Conservation (phyloP, 1,140 invertebrate species). For the Cryptotermes secundus region DNA sequence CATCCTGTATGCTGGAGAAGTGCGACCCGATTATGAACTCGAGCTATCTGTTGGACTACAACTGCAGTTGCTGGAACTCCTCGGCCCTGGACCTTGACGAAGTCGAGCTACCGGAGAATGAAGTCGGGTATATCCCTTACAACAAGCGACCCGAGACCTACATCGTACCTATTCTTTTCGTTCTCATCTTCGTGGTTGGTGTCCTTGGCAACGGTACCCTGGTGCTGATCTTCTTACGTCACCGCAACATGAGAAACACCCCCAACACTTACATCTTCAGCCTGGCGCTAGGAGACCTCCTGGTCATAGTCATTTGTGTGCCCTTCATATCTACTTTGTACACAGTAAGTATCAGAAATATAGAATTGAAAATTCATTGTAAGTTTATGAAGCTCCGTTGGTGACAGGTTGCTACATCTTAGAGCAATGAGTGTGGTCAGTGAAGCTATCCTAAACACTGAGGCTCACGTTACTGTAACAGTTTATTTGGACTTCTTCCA, state of each 20-base stretch:
- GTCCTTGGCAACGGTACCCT: slow-evolving; percentile 87
- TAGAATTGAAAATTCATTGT: no score
- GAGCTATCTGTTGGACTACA: neutral
- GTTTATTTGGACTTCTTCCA: no score
- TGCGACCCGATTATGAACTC: neutral
- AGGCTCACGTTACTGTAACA: no score
- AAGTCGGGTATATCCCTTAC: slow-evolving; percentile 65
- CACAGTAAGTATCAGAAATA: slow-evolving; percentile 53
- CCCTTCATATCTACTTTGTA: slow-evolving; percentile 86
- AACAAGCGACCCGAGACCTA: slow-evolving; percentile 76
- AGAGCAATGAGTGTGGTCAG: no score
- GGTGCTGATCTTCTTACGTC: slow-evolving; percentile 76
- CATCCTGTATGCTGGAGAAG: neutral
- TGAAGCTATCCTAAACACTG: no score
- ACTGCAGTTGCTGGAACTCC: neutral
- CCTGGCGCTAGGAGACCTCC: slow-evolving; percentile 55
- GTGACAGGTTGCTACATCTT: no score
- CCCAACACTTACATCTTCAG: slow-evolving; percentile 82
- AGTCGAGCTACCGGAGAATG: neutral
- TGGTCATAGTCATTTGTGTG: slow-evolving; percentile 79
- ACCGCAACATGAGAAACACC: slow-evolving; percentile 81
- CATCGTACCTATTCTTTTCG: slow-evolving; percentile 82
- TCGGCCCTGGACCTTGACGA: neutral
- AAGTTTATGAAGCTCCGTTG: no score
- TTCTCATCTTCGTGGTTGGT: slow-evolving; percentile 82